Evolutionary conservation across 2,888 invertebrate species (phyloP), one percentile per base, ranked within the genome.

Genomic region (Amorpha juglandis): DNA sequence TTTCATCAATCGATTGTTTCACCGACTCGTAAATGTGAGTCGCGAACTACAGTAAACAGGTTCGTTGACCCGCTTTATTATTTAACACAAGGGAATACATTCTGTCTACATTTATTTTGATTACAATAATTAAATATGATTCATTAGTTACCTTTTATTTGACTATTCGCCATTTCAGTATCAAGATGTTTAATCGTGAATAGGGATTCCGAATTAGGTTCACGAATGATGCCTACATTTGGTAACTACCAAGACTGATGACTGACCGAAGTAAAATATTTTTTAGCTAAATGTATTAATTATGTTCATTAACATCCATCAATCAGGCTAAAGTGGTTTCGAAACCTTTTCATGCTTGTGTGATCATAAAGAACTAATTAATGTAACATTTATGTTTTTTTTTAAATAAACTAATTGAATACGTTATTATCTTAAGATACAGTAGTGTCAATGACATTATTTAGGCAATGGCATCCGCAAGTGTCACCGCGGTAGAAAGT

Each of bases 381-480:
- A 27, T 27, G 27, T 27, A 3, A 3, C 4, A 27, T 3, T 27
- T 3, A 27, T 27, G 4, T 27, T 27, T 27, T 27, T 27, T 27
- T 27, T 3, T 27, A n/a, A 16, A 35, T 68, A 62, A 52, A 55
- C n/a, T 42, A 65, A 66, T 48, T 63, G 35, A 58, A 62, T 64
- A 67, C 65, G 53, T 53, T 62, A 62, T 69, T 77, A 76, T 75
- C 75, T 70, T 69, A 68, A 67, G 52, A 62, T 70, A 69, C 68
- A 72, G 72, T 73, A 72, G 74, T 76, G 83, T 83, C 83, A 82
- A 77, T 78, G 83, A 81, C 83, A 75, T 76, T 75, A 77, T 79
- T 76, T 76, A 74, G 64, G 65, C 68, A 69, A 78, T 74, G 75
- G 77, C 71, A 78, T 78, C 76, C 74, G 72, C 69, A 69, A 77